Conservation (phyloP, 2,113 vertebrate species). For the Mustelus asterias region DNA sequence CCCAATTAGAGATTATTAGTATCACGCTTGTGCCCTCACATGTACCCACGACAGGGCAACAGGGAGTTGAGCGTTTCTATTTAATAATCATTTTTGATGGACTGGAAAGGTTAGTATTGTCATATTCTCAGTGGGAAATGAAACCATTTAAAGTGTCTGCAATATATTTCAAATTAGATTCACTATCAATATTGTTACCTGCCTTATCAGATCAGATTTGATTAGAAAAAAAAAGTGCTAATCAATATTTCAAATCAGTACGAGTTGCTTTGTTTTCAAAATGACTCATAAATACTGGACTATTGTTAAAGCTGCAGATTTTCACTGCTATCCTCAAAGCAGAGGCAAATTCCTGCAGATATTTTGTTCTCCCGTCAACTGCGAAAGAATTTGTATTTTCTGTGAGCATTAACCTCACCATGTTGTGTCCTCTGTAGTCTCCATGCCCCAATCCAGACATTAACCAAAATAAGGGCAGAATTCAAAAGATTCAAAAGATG, state of each 20-base stretch:
- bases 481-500: too few species aligned
- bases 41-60: not conserved
- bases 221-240: slow-evolving; percentile 12
- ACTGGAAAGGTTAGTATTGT: slow-evolving; percentile 31
- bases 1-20: slow-evolving; percentile 16
- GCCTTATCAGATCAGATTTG: slow-evolving; percentile 36
- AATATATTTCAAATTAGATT: slow-evolving; percentile 37
- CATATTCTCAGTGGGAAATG: not conserved
- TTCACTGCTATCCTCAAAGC: not conserved
- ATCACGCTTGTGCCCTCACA: not conserved
- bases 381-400: not conserved
- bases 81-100: slow-evolving; percentile 23
- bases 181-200: slow-evolving; percentile 34
- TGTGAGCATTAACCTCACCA: not conserved
- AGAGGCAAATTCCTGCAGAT: not conserved
- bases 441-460: not conserved
- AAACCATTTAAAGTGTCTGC: slow-evolving; percentile 13
- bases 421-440: not conserved
- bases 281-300: slow-evolving; percentile 6
- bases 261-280: not conserved
- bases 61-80: not conserved
- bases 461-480: not conserved
- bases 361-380: not conserved
- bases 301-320: not conserved
- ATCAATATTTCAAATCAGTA: not conserved